These are phyloP conservation scores for Gadopsis bispinosus DNA, from an alignment of 2,797 vertebrate genomes.

Conservation along the genomic window DNA sequence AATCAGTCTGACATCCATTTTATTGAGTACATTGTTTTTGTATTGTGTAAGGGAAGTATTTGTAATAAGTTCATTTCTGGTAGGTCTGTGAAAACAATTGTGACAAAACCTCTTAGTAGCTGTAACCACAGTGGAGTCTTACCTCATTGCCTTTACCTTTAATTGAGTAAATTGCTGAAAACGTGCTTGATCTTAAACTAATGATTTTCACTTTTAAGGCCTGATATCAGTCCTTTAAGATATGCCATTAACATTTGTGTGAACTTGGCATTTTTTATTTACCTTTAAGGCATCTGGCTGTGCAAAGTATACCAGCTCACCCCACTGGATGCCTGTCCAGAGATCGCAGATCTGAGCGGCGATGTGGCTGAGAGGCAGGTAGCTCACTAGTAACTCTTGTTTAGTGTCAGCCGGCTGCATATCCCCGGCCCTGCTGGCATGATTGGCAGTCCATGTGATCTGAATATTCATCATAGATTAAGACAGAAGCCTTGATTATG, in stretches of 20 bases:
- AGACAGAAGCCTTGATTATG: background rate
- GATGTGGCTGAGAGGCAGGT: constrained; percentile 92
- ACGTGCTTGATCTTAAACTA: background rate
- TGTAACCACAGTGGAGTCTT: background rate
- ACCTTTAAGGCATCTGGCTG: constrained; percentile 92
- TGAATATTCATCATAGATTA: constrained; percentile 58
- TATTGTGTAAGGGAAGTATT: background rate
- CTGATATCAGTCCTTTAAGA: background rate
- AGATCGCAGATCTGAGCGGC: constrained; percentile 92
- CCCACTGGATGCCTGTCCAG: constrained; percentile 91
- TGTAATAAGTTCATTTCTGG: background rate
- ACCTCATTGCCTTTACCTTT: background rate
- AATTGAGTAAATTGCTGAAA: background rate
- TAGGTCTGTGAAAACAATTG: background rate
- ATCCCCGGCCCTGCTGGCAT: constrained; percentile 85
- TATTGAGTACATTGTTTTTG: no score
- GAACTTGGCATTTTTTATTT: constrained; percentile 9
- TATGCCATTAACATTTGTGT: background rate
- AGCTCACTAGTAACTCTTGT: constrained; percentile 91
- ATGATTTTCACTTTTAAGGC: background rate
- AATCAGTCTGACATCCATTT: background rate
- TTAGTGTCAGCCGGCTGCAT: constrained; percentile 88
- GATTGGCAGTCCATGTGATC: constrained; percentile 91
- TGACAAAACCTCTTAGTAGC: background rate
- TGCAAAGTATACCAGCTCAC: constrained; percentile 90